Base-by-base conservation (phyloP, 2,888 invertebrate genomes). In the Acleris emargana region DNA sequence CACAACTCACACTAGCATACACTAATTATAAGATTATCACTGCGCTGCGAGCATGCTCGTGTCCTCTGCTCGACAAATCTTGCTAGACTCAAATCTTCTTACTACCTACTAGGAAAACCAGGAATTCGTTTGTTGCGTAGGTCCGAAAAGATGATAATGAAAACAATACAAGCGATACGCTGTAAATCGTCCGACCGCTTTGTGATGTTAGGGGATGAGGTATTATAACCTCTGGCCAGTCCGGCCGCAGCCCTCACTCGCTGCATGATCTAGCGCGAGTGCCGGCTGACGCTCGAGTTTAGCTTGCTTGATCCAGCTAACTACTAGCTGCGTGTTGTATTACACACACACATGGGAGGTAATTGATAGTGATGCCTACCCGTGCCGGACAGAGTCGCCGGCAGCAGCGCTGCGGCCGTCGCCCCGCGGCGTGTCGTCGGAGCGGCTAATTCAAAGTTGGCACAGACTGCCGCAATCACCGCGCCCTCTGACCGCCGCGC, bases 1-100 rank as follows among this genome's bases (percentile, higher is more conserved):
- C 88, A 91, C 91, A 91, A 90, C 90, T 91, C 91, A 92, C 88
- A 80, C 84, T 79, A 78, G 85, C 89, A 84, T 85, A 84, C 77
- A 89, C 91, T 92, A 92, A 92, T 92, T 91, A 89, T 91, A 91
- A 91, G 88, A 90, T 84, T 68, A 67, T 61, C 66, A 61, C 66
- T 52, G 66, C 42, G 83, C 83, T 77, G 83, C 81, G 84, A 83
- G 82, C 82, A 82, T 82, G 78, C 71, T 74, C 79, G 79, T 81
- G 77, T 80, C 73, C 83, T 82, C 80, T 82, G 83, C 83, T 83
- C 83, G 83, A 28, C n/a, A 11, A 11, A 58, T 50, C 58, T 50
- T 57, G 58, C 58, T 32, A 20, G 49, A 16, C 58, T 45, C n/a
- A 11, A 52, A 28, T 16, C n/a, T 38, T 9, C 18, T 28, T 47